Evolutionary conservation across 2,113 vertebrate genomes (phyloP).

Genomic region (Scortum barcoo): DNA sequence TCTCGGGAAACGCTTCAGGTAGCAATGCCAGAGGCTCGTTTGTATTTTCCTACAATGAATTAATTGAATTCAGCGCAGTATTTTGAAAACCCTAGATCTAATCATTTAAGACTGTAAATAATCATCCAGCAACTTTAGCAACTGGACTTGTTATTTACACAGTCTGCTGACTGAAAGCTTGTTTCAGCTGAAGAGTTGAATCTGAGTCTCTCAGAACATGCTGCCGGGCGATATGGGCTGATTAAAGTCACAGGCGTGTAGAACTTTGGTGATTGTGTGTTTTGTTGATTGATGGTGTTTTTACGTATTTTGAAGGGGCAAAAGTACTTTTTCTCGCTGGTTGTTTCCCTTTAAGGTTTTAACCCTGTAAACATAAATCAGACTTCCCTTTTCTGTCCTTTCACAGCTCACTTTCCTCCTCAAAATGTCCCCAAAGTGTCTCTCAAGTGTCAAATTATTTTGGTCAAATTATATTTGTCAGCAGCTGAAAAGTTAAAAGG

Average conservation of each 20-base stretch:
- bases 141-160: not conserved
- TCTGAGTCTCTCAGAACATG: conserved; percentile 8
- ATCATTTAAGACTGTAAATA: not conserved
- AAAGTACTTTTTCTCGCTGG: conserved; percentile 17
- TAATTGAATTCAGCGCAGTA: too few species aligned
- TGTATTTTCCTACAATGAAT: too few species aligned
- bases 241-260: conserved; percentile 37
- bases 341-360: conserved; percentile 18
- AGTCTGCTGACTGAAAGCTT: conserved; percentile 8
- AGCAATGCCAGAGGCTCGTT: too few species aligned
- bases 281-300: conserved; percentile 56
- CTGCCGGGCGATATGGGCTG: not conserved
- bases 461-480: conserved; percentile 50
- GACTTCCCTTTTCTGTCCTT: not conserved
- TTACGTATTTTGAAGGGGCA: conserved; percentile 37
- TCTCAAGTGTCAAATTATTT: conserved; percentile 49
- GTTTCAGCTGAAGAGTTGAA: conserved; percentile 19
- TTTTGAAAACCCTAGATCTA: too few species aligned
- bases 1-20: too few species aligned
- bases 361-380: conserved; percentile 20
- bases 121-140: not conserved
- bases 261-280: conserved; percentile 33
- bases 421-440: conserved; percentile 46
- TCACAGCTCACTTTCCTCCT: conserved; percentile 20
- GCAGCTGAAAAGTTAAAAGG: conserved; percentile 49